Percentiles rank a stretch among this genome's conserved stretches.
phyloP scores from a whole-genome alignment of 2,113 vertebrate genomes.

The Naja naja region DNA sequence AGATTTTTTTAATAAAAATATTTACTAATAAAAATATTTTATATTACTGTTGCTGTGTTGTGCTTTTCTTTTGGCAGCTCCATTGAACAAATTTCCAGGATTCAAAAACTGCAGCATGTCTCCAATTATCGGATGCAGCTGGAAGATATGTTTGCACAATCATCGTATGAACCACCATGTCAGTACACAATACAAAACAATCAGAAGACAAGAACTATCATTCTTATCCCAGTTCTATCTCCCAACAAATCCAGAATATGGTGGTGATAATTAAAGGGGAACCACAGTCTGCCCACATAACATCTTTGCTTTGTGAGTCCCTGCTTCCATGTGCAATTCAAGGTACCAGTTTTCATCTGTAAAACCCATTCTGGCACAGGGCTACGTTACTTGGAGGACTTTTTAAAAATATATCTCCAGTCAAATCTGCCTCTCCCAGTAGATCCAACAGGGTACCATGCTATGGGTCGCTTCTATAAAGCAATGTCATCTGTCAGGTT shows the following conservation, averaged over 20 bases:
- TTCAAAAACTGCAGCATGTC: not conserved
- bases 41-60: not conserved
- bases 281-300: not conserved
- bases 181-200: not conserved
- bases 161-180: not conserved
- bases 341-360: not conserved
- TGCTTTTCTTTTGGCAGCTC: not conserved
- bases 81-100: not conserved
- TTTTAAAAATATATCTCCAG: not conserved
- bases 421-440: not conserved
- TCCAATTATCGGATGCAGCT: not conserved
- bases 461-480: not conserved
- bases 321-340: not conserved
- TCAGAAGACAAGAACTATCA: not conserved
- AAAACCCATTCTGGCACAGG: not conserved
- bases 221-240: not conserved
- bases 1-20: not conserved
- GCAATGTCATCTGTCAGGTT: not conserved
- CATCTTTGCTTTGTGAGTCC: not conserved
- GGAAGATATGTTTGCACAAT: not conserved
- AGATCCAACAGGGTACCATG: not conserved
- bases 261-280: not conserved
- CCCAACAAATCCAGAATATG: not conserved
- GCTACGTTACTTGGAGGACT: not conserved
- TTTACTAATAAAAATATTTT: slow-evolving; percentile 53